Conservation (phyloP, 2,113 vertebrate species). For the Seriola rivoliana region DNA sequence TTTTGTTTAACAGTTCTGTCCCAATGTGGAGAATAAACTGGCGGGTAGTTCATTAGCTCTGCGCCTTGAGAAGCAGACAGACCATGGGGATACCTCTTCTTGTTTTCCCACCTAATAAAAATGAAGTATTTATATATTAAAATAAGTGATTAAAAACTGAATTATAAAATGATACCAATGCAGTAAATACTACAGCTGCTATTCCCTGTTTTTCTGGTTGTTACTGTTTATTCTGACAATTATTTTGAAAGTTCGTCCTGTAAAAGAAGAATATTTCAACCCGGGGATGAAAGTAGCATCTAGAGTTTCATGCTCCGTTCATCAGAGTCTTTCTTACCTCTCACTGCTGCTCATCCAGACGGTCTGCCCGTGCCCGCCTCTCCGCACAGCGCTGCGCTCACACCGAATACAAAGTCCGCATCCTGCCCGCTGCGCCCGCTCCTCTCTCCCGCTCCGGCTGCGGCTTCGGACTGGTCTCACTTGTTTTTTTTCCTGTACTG, state of each 20-base stretch:
- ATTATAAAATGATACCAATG: too few relatives aligned
- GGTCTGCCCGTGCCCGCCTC: slow-evolving; percentile 11
- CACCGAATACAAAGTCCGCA: slow-evolving; percentile 47
- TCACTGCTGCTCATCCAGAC: slow-evolving; percentile 39
- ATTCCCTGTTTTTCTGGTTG: not conserved
- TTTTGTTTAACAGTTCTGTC: not conserved
- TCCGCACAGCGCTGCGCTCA: slow-evolving; percentile 40
- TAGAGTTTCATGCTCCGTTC: accelerated
- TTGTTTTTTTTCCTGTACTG: not conserved
- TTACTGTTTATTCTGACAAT: not conserved
- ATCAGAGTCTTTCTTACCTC: slow-evolving; percentile 31
- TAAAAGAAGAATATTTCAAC: not conserved
- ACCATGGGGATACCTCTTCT: not conserved
- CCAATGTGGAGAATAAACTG: slow-evolving; percentile 10
- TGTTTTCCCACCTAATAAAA: not conserved
- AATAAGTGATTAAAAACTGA: not conserved
- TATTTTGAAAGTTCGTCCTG: not conserved
- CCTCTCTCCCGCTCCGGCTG: slow-evolving; percentile 13
- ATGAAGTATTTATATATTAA: not conserved
- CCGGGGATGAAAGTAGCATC: not conserved
- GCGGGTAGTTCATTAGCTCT: not conserved
- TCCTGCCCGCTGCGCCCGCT: slow-evolving; percentile 48
- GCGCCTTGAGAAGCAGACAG: not conserved
- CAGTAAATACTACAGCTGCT: not conserved
- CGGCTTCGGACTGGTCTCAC: slow-evolving; percentile 20